Evolutionary conservation across 2,797 vertebrate species (phyloP), one percentile per base, ranked within the genome.

Genomic region (Onychomys torridus): DNA sequence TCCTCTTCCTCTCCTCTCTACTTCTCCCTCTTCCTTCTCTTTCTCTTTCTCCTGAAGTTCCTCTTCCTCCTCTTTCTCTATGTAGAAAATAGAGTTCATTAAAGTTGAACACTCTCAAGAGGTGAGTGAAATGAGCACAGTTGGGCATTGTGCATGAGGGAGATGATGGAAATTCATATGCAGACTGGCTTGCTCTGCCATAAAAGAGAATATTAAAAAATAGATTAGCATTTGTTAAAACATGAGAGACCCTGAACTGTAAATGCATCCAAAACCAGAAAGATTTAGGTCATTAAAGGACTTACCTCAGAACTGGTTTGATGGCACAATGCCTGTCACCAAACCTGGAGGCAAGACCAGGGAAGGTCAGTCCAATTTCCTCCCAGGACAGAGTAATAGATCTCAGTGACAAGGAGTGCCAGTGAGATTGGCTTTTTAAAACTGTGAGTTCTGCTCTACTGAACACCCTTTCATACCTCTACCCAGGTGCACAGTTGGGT

Each of bases 151-250:
- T 23, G 16, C 40, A 23, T 32, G 40, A 65, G 59, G 17, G 10
- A 21, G 9, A 46, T 65, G 59, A 65, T 65, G 40, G 82, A 84
- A 61, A 46, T 11, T 13, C 40, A 46, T 21, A 84, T 32, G 40
- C 19, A 65, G 59, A 46, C 86, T 3, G 6, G 16, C 1, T 40
- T 89, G 37, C 12, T 82, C 6, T 95, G 57, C 34, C 0, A 1
- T 29, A 57, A 94, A 75, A 19, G 5, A 92, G 59, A 46, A 21
- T 46, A 13, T 43, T 14, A 84, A 65, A 63, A 46, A 65, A 43
- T 71, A 77, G 34, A 67, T 91, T 46, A 90, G 29, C 59, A 52
- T 46, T 93, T 73, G 32, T 91, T 86, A 84, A 96, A 88, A 93
- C 10, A 0, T 78, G 11, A 86, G 73, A 73, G 75, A 93, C 59